phyloP scores from a whole-genome alignment of 2,888 invertebrate species.

The Imbricaverruca yamaguchii region DNA sequence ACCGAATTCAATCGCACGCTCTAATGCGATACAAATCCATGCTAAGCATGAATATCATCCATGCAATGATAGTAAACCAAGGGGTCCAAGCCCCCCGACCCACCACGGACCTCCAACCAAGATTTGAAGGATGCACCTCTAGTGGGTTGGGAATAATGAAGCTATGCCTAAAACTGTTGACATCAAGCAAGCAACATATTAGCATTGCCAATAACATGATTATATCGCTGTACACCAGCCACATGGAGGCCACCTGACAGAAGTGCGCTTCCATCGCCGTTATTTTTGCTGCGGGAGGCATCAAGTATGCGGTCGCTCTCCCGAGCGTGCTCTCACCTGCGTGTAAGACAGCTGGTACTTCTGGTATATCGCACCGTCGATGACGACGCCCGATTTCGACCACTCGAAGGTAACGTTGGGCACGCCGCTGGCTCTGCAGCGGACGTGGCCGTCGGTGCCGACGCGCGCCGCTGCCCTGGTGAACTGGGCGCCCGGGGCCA shows the following conservation, averaged over 20 bases:
- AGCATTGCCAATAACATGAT: not conserved
- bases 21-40: too few species aligned
- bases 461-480: not conserved
- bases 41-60: too few species aligned
- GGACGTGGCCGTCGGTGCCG: not conserved
- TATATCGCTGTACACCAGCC: not conserved
- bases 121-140: too few species aligned
- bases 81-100: too few species aligned
- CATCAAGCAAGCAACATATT: not conserved
- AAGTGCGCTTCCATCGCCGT: not conserved
- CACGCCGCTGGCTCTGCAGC: not conserved
- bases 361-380: not conserved
- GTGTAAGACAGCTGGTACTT: not conserved
- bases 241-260: not conserved
- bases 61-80: too few species aligned
- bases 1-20: too few species aligned
- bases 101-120: too few species aligned
- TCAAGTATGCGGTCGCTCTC: not conserved
- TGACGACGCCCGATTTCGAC: not conserved
- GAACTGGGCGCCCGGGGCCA: not conserved
- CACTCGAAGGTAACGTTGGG: slow-evolving; percentile 4
- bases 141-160: too few species aligned
- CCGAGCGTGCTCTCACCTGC: not conserved
- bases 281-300: not conserved
- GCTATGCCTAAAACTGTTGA: too few species aligned